Evolutionary conservation across 2,888 invertebrate genomes (phyloP).

Genomic region (Luffia ferchaultella): DNA sequence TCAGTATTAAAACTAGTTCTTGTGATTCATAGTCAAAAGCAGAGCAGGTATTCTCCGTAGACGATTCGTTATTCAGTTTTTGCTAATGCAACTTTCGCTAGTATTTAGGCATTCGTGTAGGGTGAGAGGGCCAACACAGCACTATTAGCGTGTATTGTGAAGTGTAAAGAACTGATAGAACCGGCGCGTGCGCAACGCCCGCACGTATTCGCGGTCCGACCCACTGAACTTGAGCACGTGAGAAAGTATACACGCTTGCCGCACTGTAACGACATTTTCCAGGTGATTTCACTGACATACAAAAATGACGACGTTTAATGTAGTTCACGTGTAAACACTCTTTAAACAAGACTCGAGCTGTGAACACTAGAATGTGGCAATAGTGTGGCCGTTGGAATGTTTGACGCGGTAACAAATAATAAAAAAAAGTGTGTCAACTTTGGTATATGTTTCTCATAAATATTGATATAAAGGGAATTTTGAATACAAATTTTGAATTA

Average conservation of each 20-base stretch:
- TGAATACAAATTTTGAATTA: no score
- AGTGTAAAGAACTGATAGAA: no score
- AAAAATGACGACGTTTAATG: not conserved
- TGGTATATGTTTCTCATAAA: no score
- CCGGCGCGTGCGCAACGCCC: slow-evolving; percentile 24
- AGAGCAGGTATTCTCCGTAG: no score
- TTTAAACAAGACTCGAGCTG: not conserved
- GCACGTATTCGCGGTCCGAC: slow-evolving; percentile 29
- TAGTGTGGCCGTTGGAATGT: not conserved
- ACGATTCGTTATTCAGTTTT: no score
- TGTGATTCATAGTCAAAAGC: no score
- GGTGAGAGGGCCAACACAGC: slow-evolving; percentile 13
- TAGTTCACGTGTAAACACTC: not conserved
- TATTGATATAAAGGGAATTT: no score
- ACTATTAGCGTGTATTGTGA: slow-evolving; percentile 23
- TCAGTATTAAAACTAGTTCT: no score
- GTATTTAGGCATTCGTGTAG: not conserved
- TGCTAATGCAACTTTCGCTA: slow-evolving; percentile 42
- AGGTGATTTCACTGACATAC: slow-evolving; percentile 4
- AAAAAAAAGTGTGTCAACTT: no score
- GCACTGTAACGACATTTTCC: slow-evolving; percentile 2
- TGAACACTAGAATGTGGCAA: not conserved
- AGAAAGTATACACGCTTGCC: slow-evolving; percentile 34
- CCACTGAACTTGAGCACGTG: slow-evolving; percentile 40
- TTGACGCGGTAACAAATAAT: no score